A percentile compares a stretch with the other conserved stretches of the same genome.
Evolutionary conservation across 2,113 vertebrate genomes (phyloP).

Genomic region (Andinoacara biseriatus): DNA sequence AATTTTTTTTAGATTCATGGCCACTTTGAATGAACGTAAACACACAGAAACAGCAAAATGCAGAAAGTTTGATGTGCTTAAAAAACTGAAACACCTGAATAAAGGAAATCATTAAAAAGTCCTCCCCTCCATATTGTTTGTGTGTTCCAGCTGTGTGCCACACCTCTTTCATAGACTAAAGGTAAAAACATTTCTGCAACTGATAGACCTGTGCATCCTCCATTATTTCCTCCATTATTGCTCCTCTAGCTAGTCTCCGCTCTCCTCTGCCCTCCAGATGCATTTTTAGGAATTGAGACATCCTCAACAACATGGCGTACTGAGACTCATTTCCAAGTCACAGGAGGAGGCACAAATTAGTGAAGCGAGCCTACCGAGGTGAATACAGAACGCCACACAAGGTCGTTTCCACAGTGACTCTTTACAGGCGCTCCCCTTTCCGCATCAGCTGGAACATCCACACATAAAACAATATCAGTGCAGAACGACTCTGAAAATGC

Average conservation of each 20-base stretch:
- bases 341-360: neutral
- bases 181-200: neutral
- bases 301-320: neutral
- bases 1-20: neutral
- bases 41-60: neutral
- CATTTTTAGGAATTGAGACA: neutral
- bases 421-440: neutral
- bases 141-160: too few species aligned
- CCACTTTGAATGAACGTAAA: neutral
- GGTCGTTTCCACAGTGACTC: neutral
- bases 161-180: too few species aligned
- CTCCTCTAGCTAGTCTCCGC: neutral
- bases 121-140: too few species aligned
- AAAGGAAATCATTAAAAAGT: too few species aligned
- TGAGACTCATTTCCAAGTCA: neutral
- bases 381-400: neutral
- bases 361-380: neutral
- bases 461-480: neutral
- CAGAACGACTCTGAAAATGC: neutral
- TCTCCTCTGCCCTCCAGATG: neutral
- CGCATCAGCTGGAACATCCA: neutral
- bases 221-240: neutral
- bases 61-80: neutral
- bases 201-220: rapidly evolving
- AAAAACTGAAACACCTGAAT: too few species aligned